Base-by-base conservation (phyloP, 2,113 vertebrate species). In the Dipodomys spectabilis region DNA sequence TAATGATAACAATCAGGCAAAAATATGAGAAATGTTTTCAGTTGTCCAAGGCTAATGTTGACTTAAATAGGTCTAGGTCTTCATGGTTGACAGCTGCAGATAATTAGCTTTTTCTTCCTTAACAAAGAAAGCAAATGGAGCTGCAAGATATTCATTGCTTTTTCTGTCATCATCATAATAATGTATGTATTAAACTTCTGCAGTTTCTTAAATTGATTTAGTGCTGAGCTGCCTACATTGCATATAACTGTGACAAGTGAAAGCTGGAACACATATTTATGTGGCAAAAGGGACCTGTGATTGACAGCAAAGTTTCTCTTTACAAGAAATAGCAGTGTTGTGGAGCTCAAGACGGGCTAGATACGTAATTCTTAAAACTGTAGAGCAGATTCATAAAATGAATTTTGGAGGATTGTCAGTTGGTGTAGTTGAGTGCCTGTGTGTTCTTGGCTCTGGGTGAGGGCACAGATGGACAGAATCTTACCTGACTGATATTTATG, bases 81-180 rank as follows among this genome's bases (percentile, higher is more conserved):
- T 98, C 92, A 74, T 93, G 96, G 96, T 90, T 98, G 96, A 86
- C 71, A 75, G 95, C 96, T 98, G 91, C 94, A 96, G 93, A 96
- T 97, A 97, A 98, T 98, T 97, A 96, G 91, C 91, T 96, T 97
- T 98, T 96, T 97, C 87, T 96, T 97, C 68, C 32, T 97, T 96
- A 97, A 97, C 88, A 97, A 98, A 98, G 96, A 97, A 95, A 96
- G 85, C 94, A 97, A 97, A 96, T 93, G 95, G 92, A 97, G 82
- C 96, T 68, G 65, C 95, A 96, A 95, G 92, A 83, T 82, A 94
- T 87, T 97, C 72, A 72, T 96, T 97, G 92, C 93, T 71, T 97
- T 96, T 95, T 96, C 88, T 98, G 95, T 97, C 96, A 95, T 92
- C 90, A 35, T 97, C 0, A 87, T 97, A 95, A 95, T 98, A 97